Evolutionary conservation across 2,888 invertebrate genomes (phyloP), one percentile per base, ranked within the genome.

Genomic region (Ashinkailepas kermadecensis): DNA sequence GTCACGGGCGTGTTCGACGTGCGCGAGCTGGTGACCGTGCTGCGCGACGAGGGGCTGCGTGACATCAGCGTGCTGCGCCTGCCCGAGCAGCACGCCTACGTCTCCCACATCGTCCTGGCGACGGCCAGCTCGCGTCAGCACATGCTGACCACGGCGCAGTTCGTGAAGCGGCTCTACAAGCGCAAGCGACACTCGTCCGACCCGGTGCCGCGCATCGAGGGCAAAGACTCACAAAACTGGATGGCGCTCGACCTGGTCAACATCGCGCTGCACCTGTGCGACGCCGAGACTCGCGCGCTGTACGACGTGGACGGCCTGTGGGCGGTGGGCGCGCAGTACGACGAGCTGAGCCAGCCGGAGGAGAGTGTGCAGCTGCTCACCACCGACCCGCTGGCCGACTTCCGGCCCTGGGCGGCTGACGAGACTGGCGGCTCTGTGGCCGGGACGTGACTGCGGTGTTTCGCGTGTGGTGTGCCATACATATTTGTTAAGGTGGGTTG

Each of bases 191-290:
- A 11, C 23, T 25, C 67, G 67, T 67, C 86, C 25, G 96, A 97
- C 87, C 84, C 87, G 39, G 88, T 94, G 85, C 94, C 96, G 0
- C 91, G 89, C 85, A 90, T 95, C 84, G 95, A 96, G 89, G 96
- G 95, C 56, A 90, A 91, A 86, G 88, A 90, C 81, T 92, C 92
- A 18, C 90, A 90, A 81, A 92, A 95, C 85, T 97, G 97, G 97
- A 91, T 95, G 88, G 96, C 96, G 39, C 86, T 97, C 87, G 97
- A 97, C 89, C 90, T 97, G 89, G 95, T 67, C 23, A 67, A 67
- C 67, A 67, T 67, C 25, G 67, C 67, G 23, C 67, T 67, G 67
- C 67, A 67, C n/a, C 67, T 67, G 9, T 67, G 23, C 13, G 67
- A 67, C 23, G 8, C 23, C 23, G 11, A 25, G 10, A 7, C 67